Conservation (phyloP, 2,113 vertebrate species). For the Orientallactaga bullata region DNA sequence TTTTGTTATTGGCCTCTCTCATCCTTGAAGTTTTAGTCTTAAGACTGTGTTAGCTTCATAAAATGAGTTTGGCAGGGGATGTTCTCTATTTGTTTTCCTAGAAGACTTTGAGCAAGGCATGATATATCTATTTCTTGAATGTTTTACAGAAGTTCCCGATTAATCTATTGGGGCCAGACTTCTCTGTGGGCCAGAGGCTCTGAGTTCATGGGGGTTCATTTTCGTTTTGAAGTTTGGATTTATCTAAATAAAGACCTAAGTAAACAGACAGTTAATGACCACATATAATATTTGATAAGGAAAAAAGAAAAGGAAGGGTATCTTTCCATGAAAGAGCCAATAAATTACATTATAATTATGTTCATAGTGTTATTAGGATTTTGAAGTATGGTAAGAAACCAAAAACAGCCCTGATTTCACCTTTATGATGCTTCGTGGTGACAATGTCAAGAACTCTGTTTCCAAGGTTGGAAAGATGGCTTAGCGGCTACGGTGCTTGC, state of each 20-base stretch:
- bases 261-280: background rate
- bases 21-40: background rate
- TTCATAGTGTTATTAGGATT: background rate
- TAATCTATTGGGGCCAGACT: constrained; percentile 6
- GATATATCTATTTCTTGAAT: constrained; percentile 10
- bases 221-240: constrained; percentile 50
- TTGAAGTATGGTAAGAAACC: constrained; percentile 25
- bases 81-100: background rate
- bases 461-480: too few relatives aligned
- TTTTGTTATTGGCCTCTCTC: background rate
- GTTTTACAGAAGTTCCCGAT: background rate
- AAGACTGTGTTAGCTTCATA: constrained; percentile 5
- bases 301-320: constrained; percentile 25
- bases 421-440: background rate
- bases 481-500: too few relatives aligned
- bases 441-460: constrained; percentile 32
- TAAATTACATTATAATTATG: background rate
- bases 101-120: background rate
- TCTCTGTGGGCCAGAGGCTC: constrained; percentile 25
- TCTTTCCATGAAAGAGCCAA: constrained; percentile 32
- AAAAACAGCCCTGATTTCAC: background rate
- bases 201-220: background rate
- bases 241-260: constrained; percentile 19
- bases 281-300: background rate
- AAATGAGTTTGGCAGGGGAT: background rate